phyloP scores from a whole-genome alignment of 2,888 invertebrate genomes.

The Hydrotaea diabolus region DNA sequence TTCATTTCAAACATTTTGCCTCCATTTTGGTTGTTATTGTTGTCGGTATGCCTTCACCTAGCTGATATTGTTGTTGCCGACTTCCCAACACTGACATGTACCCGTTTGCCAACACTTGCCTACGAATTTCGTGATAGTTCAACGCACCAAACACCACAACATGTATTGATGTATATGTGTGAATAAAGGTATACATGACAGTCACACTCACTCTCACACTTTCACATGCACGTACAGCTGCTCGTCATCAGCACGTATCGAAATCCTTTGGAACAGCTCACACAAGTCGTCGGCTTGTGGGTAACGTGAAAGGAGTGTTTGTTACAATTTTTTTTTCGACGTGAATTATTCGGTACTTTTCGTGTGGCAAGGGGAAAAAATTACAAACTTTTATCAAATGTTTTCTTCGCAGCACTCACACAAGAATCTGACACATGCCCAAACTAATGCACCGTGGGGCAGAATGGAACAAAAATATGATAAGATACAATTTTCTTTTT shows the following conservation, averaged over 20 bases:
- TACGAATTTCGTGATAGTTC: constrained; percentile 12
- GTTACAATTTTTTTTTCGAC: not conserved
- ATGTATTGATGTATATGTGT: too few species aligned
- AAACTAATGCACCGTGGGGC: not conserved
- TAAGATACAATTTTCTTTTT: too few species aligned
- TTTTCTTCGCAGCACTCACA: not conserved
- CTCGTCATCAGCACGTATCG: too few species aligned
- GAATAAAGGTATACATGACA: too few species aligned
- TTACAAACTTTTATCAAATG: not conserved
- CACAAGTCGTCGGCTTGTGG: too few species aligned
- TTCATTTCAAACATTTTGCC: not conserved
- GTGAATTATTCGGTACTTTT: not conserved
- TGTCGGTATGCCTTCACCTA: too few species aligned
- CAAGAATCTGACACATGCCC: too few species aligned
- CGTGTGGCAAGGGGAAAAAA: not conserved
- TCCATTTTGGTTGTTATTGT: too few species aligned
- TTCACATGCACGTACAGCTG: too few species aligned
- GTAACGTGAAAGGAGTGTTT: not conserved
- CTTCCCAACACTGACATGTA: not conserved
- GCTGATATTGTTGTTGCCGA: not conserved
- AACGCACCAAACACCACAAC: not conserved
- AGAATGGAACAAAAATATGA: too few species aligned
- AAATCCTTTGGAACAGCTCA: too few species aligned
- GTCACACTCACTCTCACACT: too few species aligned
- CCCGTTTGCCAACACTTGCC: not conserved